Base-by-base conservation (phyloP, 2,888 invertebrate genomes). In the Folsomia manolachei region DNA sequence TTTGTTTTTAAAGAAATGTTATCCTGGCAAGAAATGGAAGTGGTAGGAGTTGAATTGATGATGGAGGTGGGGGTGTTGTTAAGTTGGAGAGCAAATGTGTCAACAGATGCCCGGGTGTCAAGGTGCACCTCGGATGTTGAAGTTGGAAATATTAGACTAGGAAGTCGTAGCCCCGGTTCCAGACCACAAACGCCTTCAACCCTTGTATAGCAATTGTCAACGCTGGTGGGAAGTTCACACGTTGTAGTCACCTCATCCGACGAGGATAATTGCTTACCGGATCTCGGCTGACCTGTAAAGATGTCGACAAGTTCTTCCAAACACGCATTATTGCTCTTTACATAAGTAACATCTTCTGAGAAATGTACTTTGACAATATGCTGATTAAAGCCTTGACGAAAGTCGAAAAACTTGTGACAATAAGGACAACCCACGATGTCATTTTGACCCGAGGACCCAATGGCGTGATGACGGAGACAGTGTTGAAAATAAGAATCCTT, bases 331-430 rank as follows among this genome's bases (percentile, higher is more conserved):
- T 51, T 66, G n/a, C 52, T 62, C n/a, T n/a, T n/a, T 1, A 67
- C 18, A 26, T 65, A 65, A 24, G 66, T 52, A 2, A 53, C 66
- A 27, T 70, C 70, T 25, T 73, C 70, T 1, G 73, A 65, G 63
- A 73, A 73, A 25, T 73, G 73, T 0, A 73, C 69, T 27, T 73
- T 73, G 61, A 73, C 73, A 70, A 73, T 73, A 39, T 73, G 73
- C 51, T 73, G 73, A 52, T 73, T 73, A 1, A 73, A 52, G 7
- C 73, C 73, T 63, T 73, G 73, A n/a, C 73, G 66, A 66, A 73
- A 73, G 25, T 73, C 73, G 62, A 70, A 73, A 25, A 7, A 67
- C 39, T 70, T 73, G 1, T 67, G 51, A 24, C 73, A 73, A 52
- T 69, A 73, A 19, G 73, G 73, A 23, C 73, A 73, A 25, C 56